phyloP scores from a whole-genome alignment of 2,797 vertebrate genomes.

The Kryptopterus vitreolus region DNA sequence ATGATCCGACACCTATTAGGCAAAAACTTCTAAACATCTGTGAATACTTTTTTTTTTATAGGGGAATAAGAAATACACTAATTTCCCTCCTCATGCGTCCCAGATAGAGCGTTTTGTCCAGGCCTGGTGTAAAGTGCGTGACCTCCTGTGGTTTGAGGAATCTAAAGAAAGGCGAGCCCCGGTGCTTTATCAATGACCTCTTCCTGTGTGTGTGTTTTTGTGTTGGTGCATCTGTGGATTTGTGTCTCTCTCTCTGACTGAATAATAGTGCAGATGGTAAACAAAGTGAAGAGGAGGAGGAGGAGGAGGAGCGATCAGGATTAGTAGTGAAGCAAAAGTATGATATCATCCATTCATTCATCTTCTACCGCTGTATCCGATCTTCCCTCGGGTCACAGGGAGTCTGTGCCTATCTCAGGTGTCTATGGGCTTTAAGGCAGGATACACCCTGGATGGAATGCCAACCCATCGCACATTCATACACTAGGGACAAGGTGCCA shows the following conservation, averaged over 20 bases:
- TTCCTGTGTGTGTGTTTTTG: constrained; percentile 39
- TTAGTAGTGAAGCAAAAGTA: not conserved
- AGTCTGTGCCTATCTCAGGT: too few relatives aligned
- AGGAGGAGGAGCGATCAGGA: constrained; percentile 25
- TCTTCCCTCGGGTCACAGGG: too few relatives aligned
- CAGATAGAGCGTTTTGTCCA: not conserved
- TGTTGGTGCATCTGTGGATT: constrained; percentile 40
- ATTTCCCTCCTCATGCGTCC: not conserved
- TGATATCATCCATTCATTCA: too few relatives aligned
- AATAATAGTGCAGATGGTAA: constrained; percentile 43
- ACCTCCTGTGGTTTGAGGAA: constrained; percentile 47
- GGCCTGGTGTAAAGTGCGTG: constrained; percentile 40
- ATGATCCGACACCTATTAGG: too few relatives aligned
- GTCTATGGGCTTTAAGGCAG: too few relatives aligned
- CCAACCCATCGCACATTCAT: too few relatives aligned
- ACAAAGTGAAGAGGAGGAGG: constrained; percentile 36
- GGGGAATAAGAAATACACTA: too few relatives aligned
- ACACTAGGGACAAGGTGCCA: too few relatives aligned
- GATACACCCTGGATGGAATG: too few relatives aligned
- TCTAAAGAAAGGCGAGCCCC: constrained; percentile 46
- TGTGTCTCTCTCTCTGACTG: not conserved
- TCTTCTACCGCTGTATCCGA: too few relatives aligned
- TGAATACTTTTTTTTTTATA: too few relatives aligned
- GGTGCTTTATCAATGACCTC: constrained; percentile 40
- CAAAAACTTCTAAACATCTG: too few relatives aligned